A percentile compares a stretch with the other conserved stretches of the same genome.
phyloP scores from a whole-genome alignment of 23 tunicate species.

The Phallusia fumigata region DNA sequence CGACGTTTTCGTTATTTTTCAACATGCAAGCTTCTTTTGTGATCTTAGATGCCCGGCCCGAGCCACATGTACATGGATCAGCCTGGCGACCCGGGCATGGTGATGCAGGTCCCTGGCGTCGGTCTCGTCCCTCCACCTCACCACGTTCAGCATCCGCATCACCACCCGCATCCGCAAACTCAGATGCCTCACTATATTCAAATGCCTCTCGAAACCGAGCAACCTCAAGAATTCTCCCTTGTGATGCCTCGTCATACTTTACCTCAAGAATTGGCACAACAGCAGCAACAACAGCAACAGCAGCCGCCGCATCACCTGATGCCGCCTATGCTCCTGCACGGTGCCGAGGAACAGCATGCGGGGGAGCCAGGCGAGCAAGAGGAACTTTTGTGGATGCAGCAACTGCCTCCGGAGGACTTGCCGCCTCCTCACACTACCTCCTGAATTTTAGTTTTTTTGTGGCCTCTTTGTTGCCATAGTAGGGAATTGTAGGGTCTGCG shows the following conservation, averaged over 20 bases:
- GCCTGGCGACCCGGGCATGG: conserved; percentile 4
- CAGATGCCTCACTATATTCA: conserved; percentile 53
- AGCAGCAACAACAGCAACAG: conserved; percentile 23
- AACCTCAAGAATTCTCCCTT: conserved; percentile 27
- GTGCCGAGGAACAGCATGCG: conserved; percentile 34
- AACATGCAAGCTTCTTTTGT: not conserved
- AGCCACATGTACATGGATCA: conserved; percentile 81
- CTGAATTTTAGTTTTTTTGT: not conserved
- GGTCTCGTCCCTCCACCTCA: conserved; percentile 24
- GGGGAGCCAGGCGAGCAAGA: conserved; percentile 35
- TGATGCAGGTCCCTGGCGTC: conserved; percentile 13
- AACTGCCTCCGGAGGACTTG: conserved; percentile 24
- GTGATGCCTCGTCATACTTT: conserved; percentile 18
- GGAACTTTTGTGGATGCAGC: conserved; percentile 66
- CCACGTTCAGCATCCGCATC: conserved; percentile 32
- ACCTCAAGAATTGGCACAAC: conserved; percentile 28
- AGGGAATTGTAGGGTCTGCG: too few relatives aligned
- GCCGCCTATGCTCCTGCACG: conserved; percentile 28
- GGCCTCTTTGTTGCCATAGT: too few relatives aligned
- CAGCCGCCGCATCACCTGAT: conserved; percentile 10
- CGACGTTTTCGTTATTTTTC: not conserved
- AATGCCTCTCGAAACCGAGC: conserved; percentile 37
- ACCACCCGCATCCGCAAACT: conserved; percentile 29
- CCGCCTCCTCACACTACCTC: conserved; percentile 71
- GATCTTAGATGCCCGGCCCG: conserved; percentile 65